These are phyloP conservation scores for Cardiocondyla obscurior DNA, from an alignment of 1,140 invertebrate genomes.

Conservation along the genomic window DNA sequence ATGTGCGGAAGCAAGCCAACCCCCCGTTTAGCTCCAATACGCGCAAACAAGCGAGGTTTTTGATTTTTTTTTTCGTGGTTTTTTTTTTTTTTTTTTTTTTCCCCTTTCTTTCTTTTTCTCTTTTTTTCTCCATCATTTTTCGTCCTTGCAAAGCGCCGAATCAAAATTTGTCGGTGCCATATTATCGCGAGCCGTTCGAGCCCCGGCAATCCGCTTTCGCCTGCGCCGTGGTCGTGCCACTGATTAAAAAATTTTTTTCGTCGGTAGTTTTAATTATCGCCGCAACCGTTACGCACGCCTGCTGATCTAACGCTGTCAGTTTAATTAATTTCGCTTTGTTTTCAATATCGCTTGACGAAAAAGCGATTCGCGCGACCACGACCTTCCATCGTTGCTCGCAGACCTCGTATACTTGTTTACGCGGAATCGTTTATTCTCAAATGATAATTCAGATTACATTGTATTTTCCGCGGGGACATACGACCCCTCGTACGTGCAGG, in stretches of 20 bases:
- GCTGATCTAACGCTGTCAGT: conserved; percentile 14
- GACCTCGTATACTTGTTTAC: conserved; percentile 24
- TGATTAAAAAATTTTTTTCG: conserved; percentile 45
- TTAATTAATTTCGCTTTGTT: conserved; percentile 48
- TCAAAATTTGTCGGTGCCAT: conserved; percentile 27
- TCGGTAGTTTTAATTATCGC: conserved; percentile 49
- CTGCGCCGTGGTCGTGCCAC: conserved; percentile 23
- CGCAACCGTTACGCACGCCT: neutral
- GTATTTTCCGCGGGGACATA: neutral
- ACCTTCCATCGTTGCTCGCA: neutral
- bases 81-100: conserved; percentile 20
- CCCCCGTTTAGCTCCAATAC: conserved; percentile 59
- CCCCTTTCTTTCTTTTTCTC: no score
- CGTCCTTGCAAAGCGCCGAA: neutral
- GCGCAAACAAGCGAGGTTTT: conserved; percentile 61
- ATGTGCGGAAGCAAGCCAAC: conserved; percentile 53
- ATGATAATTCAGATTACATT: conserved; percentile 30
- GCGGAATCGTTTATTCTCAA: neutral
- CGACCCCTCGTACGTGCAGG: neutral
- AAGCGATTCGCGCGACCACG: neutral
- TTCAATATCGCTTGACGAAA: conserved; percentile 1
- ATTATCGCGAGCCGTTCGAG: conserved; percentile 13
- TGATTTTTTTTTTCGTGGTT: conserved; percentile 33
- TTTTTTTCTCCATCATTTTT: conserved; percentile 1
- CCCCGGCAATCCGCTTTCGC: conserved; percentile 6